phyloP scores from a whole-genome alignment of 1,140 invertebrate species.

The Conopomorpha cramerella region DNA sequence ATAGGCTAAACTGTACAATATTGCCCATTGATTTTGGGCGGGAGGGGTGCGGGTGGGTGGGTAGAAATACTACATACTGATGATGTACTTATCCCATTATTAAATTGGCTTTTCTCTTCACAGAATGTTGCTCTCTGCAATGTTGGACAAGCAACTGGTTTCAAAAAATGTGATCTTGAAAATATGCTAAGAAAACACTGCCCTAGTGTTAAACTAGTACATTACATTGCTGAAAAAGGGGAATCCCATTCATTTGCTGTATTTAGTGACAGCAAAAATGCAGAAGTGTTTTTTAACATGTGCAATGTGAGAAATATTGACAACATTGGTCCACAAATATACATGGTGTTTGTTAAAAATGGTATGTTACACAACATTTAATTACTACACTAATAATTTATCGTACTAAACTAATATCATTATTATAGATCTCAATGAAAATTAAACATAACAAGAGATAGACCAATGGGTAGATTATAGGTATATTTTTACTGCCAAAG shows the following conservation, averaged over 20 bases:
- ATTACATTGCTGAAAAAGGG: slow-evolving; percentile 38
- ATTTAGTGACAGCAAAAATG: slow-evolving; percentile 19
- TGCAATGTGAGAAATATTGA: slow-evolving; percentile 25
- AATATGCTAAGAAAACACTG: slow-evolving; percentile 12
- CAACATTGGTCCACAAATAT: slow-evolving; percentile 17
- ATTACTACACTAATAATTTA: slow-evolving; percentile 6
- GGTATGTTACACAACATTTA: slow-evolving; percentile 21
- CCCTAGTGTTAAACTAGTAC: slow-evolving; percentile 13
- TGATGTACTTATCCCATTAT: slow-evolving; percentile 4
- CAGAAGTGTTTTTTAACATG: slow-evolving; percentile 20
- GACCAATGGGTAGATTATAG: too few species aligned
- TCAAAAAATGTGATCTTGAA: slow-evolving; percentile 22
- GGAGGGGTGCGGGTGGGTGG: too few species aligned
- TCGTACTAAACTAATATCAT: too few species aligned
- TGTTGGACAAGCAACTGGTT: slow-evolving; percentile 40
- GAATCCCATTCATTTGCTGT: slow-evolving; percentile 33
- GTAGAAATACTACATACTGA: too few species aligned
- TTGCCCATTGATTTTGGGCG: too few species aligned
- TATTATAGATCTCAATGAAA: too few species aligned
- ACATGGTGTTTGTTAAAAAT: slow-evolving; percentile 38
- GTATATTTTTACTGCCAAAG: too few species aligned
- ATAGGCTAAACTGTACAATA: too few species aligned
- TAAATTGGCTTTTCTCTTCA: slow-evolving; percentile 11
- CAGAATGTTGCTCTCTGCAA: slow-evolving; percentile 46
- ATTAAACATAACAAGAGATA: too few species aligned